Conservation (phyloP, 2,888 invertebrate genomes). For the Rhaphigaster nebulosa region DNA sequence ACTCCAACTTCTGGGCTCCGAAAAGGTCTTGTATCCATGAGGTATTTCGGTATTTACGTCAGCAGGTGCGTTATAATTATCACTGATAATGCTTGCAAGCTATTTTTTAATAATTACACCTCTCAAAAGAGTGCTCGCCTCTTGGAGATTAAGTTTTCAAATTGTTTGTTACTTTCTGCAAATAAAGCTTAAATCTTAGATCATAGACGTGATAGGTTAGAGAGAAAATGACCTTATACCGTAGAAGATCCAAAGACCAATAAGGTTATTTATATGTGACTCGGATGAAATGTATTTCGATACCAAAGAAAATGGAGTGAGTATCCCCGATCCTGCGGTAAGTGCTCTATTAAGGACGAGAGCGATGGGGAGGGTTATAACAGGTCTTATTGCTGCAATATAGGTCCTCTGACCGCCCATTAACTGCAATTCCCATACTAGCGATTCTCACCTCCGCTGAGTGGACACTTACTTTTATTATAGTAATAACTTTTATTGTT, state of each 20-base stretch:
- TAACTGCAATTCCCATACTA: background rate
- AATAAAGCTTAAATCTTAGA: too few relatives aligned
- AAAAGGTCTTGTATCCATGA: too few relatives aligned
- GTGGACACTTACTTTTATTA: slow-evolving; percentile 43
- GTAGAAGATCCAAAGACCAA: background rate
- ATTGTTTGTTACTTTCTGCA: too few relatives aligned
- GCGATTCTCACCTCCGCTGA: background rate
- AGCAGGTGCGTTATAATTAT: too few relatives aligned
- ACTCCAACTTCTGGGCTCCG: background rate
- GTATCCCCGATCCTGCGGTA: background rate
- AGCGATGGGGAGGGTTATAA: background rate
- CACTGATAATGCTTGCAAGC: too few relatives aligned
- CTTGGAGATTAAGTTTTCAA: too few relatives aligned
- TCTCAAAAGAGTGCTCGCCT: too few relatives aligned
- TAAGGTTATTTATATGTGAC: background rate
- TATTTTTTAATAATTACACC: too few relatives aligned
- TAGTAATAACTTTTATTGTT: slow-evolving; percentile 19
- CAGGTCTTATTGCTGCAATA: background rate
- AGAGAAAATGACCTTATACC: background rate
- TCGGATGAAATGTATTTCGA: background rate
- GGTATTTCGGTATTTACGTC: too few relatives aligned
- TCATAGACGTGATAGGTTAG: background rate
- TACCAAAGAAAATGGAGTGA: background rate
- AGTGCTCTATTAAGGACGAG: background rate
- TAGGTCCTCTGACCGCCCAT: background rate